These are phyloP conservation scores for Drosophila flavopinicola DNA, from an alignment of 2,888 invertebrate genomes.

Conservation along the genomic window DNA sequence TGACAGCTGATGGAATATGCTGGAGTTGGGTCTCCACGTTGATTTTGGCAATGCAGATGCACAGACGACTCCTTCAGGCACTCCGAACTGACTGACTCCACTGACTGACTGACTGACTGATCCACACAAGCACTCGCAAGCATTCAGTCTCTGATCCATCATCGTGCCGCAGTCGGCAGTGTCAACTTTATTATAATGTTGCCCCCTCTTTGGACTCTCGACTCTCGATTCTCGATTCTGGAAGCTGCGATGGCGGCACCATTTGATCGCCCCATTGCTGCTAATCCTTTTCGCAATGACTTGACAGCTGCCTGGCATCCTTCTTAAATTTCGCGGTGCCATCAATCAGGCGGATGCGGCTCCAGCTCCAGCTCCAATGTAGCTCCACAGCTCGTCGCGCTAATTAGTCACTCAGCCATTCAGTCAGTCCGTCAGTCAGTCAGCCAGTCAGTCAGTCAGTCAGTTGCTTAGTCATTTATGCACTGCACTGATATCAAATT, in stretches of 20 bases:
- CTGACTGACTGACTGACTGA: conserved; percentile 12
- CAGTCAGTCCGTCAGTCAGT: conserved; percentile 17
- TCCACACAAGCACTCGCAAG: conserved; percentile 17
- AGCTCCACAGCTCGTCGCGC: conserved; percentile 60
- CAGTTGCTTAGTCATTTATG: conserved; percentile 7
- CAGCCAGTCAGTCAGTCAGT: conserved; percentile 11
- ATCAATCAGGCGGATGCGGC: conserved; percentile 81
- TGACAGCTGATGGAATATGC: conserved; percentile 84
- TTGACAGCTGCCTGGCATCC: conserved; percentile 83
- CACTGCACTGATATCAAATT: conserved; percentile 30
- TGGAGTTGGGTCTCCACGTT: conserved; percentile 46
- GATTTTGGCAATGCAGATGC: conserved; percentile 32
- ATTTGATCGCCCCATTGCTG: conserved; percentile 78
- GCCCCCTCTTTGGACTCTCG: conserved; percentile 2
- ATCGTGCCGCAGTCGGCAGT: conserved; percentile 68
- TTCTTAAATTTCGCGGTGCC: conserved; percentile 84
- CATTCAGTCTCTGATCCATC: conserved; percentile 73
- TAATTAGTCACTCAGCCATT: conserved; percentile 76
- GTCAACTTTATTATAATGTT: conserved; percentile 78
- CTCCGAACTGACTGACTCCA: background rate
- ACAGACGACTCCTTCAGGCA: conserved; percentile 6
- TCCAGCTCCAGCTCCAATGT: conserved; percentile 26
- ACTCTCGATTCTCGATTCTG: conserved; percentile 21
- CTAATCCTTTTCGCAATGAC: conserved; percentile 83
- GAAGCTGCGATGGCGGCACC: conserved; percentile 74